Evolutionary conservation across 2,888 invertebrate genomes (phyloP), one percentile per base, ranked within the genome.

Genomic region (Drosophila tripunctata): DNA sequence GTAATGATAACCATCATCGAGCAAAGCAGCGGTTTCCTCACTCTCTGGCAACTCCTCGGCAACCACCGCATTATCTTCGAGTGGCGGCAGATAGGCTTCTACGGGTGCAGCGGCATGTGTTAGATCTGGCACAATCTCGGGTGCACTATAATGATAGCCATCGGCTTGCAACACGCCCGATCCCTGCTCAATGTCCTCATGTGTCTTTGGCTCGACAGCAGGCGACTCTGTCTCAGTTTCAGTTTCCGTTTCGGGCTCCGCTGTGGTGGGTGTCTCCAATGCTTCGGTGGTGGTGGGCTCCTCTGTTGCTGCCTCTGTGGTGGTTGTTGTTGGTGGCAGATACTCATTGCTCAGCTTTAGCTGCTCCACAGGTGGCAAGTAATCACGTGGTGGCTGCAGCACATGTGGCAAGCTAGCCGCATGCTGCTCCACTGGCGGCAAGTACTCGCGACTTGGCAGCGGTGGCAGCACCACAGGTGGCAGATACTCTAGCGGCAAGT

Each of bases 1-100:
- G 58, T 89, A 88, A 54, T 88, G 88, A 41, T 88, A 88, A 10
- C 89, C 88, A 69, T 89, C 89, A 19, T 78, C 86, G 30, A 80
- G 54, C 7, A 88, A 47, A 2, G 80, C 72, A 3, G 82, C 78
- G 0, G 75, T 63, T 14, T 86, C 76, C 2, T 78, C 77, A 17
- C 51, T 67, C 3, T 71, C 45, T 17, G 81, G 78, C 19, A 73
- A 60, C 56, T 57, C 73, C 50, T 56, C 78, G 1, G 64, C 76
- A 2, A 74, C 67, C 2, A 87, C 79, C 3, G 68, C 61, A 33
- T 77, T 79, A 3, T 67, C 64, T 17, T 72, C 77, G 7, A 81
- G 54, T 0, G 89, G 89, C 3, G 88, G 89, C 74, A 89, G 40
- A 35, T 88, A 88, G 27, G 76, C 88, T 19, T 74, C 70, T 1